Evolutionary conservation across 2,113 vertebrate species (phyloP), one percentile per base, ranked within the genome.

Genomic region (Ptilorrhoa leucosticta): DNA sequence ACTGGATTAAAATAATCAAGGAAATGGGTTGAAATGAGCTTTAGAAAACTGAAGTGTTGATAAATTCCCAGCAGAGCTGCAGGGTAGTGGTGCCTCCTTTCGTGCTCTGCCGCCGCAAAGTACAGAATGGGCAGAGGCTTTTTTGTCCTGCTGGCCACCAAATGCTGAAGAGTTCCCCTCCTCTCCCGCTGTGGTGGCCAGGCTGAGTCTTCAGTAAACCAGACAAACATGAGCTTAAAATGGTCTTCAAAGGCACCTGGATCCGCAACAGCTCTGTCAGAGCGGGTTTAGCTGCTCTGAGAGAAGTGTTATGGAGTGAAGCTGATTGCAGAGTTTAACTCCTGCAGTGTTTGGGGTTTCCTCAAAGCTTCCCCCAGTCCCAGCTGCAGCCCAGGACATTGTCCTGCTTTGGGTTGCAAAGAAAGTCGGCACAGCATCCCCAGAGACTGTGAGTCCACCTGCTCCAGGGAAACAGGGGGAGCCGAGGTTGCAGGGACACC

Each of bases 1-100:
- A 66, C 64, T 57, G 89, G 56, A 86, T 95, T 94, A 81, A 94
- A 91, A 87, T 54, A 54, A 91, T 91, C 91, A 94, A 64, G 87
- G 42, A 80, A 87, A 83, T 21, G 2, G 2, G 80, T 75, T 81
- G 45, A 89, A 93, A 89, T 47, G 75, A 90, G 58, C 72, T 80
- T 85, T 73, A 54, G 60, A 80, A 85, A 77, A 48, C 19, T 23
- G 61, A 72, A 91, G 33, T 70, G 63, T 58, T 88, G 42, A 54
- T 63, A 66, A 86, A 94, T 73, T 69, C 58, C 27, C 33, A 39
- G 42, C 63, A 54, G 83, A 39, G 22, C 45, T 61, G 54, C 2
- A 1, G 70, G 75, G 12, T 24, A 31, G 44, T 0, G 6, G 28
- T 56, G 13, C 57, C 28, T 47, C 40, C 18, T 45, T 80, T 37